Base-by-base conservation (phyloP, 1,140 invertebrate species). In the Rhyzopertha dominica region DNA sequence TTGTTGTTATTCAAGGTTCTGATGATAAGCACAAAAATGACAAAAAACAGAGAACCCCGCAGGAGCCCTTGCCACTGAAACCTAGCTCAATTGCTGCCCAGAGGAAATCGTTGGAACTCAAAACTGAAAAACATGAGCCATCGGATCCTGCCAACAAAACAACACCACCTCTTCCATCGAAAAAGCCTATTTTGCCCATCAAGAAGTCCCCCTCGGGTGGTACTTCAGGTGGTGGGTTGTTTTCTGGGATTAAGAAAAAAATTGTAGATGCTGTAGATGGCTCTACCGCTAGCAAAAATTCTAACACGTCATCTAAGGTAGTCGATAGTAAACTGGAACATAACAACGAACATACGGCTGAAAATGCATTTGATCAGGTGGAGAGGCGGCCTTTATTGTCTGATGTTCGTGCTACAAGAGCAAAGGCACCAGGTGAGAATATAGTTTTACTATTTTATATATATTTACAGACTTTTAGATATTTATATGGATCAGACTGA, bases 201-300 rank as follows among this genome's bases (percentile, higher is more conserved):
- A 81, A 80, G 62, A 81, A 81, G 50, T 78, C 77, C 47, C 77
- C 77, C 3, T 76, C 77, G 2, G 70, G 73, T 10, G 65, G 71
- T 0, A 66, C 67, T 8, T 65, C 24, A 17, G 46, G 74, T 5
- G 70, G 71, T 20, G 70, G 74, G 9, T 57, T 80, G 20, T 68
- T 81, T 42, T 73, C 74, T 14, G 75, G 75, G 5, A 55, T 79
- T 2, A 79, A 77, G 51, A 79, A 73, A 47, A 81, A 79, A 69
- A 69, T 76, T 44, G 54, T 77, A 5, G 65, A 66, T 51, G 56
- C 48, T 5, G 59, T 64, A 2, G 63, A 67, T 52, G 65, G 63
- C n/a, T 47, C 51, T 5, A 45, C 53, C n/a, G 41, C 51, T 16
- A 65, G 62, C 42, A 63, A 62, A 48, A 46, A 13, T 28, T 35